Evolutionary conservation across 2,113 vertebrate genomes (phyloP).

Genomic region (Pterocles gutturalis): DNA sequence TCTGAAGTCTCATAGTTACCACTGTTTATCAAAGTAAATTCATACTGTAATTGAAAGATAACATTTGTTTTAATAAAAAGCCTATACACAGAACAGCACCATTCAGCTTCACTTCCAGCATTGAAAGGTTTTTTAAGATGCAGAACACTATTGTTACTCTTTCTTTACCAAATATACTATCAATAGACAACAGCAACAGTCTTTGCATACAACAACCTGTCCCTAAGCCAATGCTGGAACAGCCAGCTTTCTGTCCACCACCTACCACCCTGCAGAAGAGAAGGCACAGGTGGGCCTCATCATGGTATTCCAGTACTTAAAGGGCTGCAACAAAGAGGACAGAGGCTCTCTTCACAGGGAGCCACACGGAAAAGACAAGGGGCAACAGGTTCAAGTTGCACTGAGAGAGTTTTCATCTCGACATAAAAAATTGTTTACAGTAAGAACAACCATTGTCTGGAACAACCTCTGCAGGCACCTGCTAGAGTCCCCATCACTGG

Average conservation of each 20-base stretch:
- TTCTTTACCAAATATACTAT: not conserved
- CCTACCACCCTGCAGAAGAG: not conserved
- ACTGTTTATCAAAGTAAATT: not conserved
- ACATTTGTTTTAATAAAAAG: not conserved
- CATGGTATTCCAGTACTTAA: not conserved
- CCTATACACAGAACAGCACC: not conserved
- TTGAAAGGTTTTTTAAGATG: not conserved
- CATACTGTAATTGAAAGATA: not conserved
- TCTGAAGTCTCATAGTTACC: not conserved
- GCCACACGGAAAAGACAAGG: not conserved
- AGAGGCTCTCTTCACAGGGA: not conserved
- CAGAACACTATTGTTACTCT: not conserved
- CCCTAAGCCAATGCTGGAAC: not conserved
- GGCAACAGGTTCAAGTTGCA: not conserved
- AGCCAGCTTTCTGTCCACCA: not conserved
- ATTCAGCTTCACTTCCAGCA: not conserved
- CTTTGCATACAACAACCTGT: not conserved
- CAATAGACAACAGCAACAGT: not conserved
- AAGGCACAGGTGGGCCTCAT: not conserved
- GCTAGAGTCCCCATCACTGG: not conserved
- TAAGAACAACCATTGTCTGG: not conserved
- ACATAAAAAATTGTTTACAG: not conserved
- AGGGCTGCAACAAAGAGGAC: not conserved
- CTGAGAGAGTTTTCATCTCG: not conserved
- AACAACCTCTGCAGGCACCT: not conserved